Base-by-base conservation (phyloP, 2,888 invertebrate species). In the Drosophila nigricruria region DNA sequence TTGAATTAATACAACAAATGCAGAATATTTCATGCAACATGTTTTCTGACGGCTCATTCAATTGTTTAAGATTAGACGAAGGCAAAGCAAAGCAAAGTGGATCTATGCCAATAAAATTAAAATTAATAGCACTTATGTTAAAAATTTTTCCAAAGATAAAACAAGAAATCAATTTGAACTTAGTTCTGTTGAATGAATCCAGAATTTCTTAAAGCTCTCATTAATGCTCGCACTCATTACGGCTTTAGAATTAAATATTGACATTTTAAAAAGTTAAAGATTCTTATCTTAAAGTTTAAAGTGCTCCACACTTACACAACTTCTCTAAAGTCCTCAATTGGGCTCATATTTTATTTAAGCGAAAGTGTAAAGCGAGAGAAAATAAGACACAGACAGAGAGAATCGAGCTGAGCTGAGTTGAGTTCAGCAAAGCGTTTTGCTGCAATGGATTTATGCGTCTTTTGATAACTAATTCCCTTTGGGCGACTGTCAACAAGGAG, bases 401-500 rank as follows among this genome's bases (percentile, higher is more conserved):
- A 40, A 27, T 32, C 49, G 40, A 60, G 34, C 53, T 50, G 34
- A 49, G 63, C 52, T 40, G 34, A 50, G 49, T 32, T 49, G 47
- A 70, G 52, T 38, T 30, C 47, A 25, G 45, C 59, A 66, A 38
- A 61, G 56, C 64, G 50, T 75, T 78, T 61, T 62, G 58, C 45
- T 50, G 74, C 79, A 74, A 74, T 81, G 87, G 79, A 87, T 87
- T 87, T 87, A 82, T 87, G 81, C 87, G 75, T 82, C 88, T 83
- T 87, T 79, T 87, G 89, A 88, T 88, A 82, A 80, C 79, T 78
- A 91, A 90, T 84, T 90, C 91, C 90, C 91, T 82, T 90, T 90
- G 91, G 91, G 77, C 86, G 79, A 78, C 85, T 91, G 91, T 91
- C 91, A 90, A 83, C 91, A 81, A 61, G 74, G 75, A 82, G 88